phyloP scores from a whole-genome alignment of 1,140 invertebrate genomes.

The Drosophila ogumai region DNA sequence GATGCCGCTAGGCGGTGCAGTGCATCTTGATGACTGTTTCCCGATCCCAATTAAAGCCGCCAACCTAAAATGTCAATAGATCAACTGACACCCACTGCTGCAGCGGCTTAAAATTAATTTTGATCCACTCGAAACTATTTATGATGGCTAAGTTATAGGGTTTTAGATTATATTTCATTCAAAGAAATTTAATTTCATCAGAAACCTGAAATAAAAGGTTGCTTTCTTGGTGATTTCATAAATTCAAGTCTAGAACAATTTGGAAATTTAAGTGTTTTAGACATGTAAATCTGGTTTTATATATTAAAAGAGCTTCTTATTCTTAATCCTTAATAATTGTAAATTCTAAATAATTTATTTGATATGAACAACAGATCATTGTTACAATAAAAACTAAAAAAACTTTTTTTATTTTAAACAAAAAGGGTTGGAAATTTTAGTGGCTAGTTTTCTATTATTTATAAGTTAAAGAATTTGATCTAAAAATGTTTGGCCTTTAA shows the following conservation, averaged over 20 bases:
- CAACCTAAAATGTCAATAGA: conserved; percentile 73
- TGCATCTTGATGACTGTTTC: conserved; percentile 42
- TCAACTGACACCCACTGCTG: conserved; percentile 55
- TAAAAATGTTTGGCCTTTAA: too few species aligned
- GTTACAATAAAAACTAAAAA: too few species aligned
- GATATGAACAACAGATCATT: too few species aligned
- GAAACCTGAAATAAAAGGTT: background rate
- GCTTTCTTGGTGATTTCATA: background rate
- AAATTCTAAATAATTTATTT: too few species aligned
- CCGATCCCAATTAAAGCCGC: conserved; percentile 63
- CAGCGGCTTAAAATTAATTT: conserved; percentile 52
- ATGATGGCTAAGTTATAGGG: too few species aligned
- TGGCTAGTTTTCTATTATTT: too few species aligned
- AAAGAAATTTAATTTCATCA: background rate
- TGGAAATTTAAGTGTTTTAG: background rate
- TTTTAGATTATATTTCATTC: background rate
- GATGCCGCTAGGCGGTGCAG: conserved; percentile 24
- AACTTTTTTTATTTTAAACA: too few species aligned
- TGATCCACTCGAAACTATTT: conserved; percentile 6
- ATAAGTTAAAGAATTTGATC: too few species aligned
- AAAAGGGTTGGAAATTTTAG: too few species aligned
- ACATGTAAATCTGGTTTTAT: background rate
- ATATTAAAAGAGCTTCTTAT: background rate
- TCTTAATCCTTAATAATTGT: background rate
- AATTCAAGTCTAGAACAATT: background rate